Base-by-base conservation (phyloP, 2,113 vertebrate genomes). In the Platichthys stellatus region DNA sequence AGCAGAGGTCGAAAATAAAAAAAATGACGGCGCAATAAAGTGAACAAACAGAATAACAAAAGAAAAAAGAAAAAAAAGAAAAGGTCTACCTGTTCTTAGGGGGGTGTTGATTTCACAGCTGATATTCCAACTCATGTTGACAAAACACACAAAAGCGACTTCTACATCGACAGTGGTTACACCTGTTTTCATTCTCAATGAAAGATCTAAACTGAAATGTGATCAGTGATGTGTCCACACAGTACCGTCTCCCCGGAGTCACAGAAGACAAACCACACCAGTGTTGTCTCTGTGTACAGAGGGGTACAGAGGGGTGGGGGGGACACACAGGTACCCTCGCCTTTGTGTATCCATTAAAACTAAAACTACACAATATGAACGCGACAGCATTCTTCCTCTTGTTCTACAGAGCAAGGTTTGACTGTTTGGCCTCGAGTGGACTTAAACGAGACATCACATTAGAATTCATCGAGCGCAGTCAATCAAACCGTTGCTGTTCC, bases 151-250 rank as follows among this genome's bases (percentile, higher is more conserved):
- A 54, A 54, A 54, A 20, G 21, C 1, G 5, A 58, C 9, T 49
- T 76, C 47, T 72, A 53, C n/a, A 66, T 12, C 64, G 72, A 72
- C 71, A 76, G 60, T 80, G 77, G 68, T 76, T 80, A 77, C 74
- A 63, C 66, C 70, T 15, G 78, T 47, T 76, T 73, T 15, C 4
- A 67, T 5, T 35, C 17, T 58, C 13, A 47, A 5, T 24, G 31
- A 62, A 31, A 60, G 43, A 74, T 56, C 38, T 13, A 35, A 62
- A 47, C 5, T 47, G 45, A 17, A 17, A 47, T 51, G 20, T n/a
- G 51, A 69, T 73, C 65, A 73, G 59, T 65, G 53, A 60, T 31
- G 63, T 15, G 58, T 58, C 63, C 58, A 40, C 53, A 64, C 60
- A 35, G 63, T 58, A 49, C 54, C 0, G 3, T 20, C 47, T 28